These are phyloP conservation scores for Xenopus petersii DNA, from an alignment of 2,797 vertebrate species.

Conservation along the genomic window DNA sequence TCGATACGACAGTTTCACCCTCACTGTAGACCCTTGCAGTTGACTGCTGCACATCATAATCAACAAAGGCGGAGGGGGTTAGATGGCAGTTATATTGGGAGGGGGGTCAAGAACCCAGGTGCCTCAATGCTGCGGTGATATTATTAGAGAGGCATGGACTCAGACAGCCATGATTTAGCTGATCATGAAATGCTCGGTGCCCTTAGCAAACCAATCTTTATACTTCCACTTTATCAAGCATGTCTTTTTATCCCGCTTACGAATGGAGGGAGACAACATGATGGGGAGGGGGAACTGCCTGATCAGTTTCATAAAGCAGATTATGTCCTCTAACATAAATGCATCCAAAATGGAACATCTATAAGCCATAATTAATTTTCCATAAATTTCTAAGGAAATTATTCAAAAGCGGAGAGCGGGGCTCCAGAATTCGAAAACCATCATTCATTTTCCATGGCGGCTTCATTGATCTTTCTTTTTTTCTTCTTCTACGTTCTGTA, in stretches of 20 bases:
- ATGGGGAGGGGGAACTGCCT: constrained; percentile 28
- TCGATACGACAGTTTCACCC: constrained; percentile 99
- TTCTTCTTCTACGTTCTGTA: constrained; percentile 36
- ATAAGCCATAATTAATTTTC: constrained; percentile 78
- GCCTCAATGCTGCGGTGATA: constrained; percentile 73
- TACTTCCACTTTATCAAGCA: constrained; percentile 75
- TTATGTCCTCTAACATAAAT: constrained; percentile 67
- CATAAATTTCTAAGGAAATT: constrained; percentile 72
- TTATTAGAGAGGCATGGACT: constrained; percentile 78
- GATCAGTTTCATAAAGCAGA: constrained; percentile 55
- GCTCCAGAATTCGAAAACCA: constrained; percentile 51
- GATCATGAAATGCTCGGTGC: constrained; percentile 64
- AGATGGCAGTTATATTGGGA: constrained; percentile 60
- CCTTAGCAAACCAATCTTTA: constrained; percentile 80
- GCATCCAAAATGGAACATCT: constrained; percentile 67
- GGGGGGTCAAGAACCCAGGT: constrained; percentile 43
- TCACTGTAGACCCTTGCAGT: constrained; percentile 80
- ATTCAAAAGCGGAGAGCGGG: constrained; percentile 56
- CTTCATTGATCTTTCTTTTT: constrained; percentile 67
- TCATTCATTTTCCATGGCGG: constrained; percentile 66
- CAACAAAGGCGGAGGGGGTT: constrained; percentile 65
- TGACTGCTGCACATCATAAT: constrained; percentile 73
- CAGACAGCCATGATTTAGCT: constrained; percentile 83
- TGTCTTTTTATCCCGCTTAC: constrained; percentile 58
- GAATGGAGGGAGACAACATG: constrained; percentile 39